Evolutionary conservation across 2,113 vertebrate species (phyloP), one percentile per base, ranked within the genome.

Genomic region (Paramisgurnus dabryanus): DNA sequence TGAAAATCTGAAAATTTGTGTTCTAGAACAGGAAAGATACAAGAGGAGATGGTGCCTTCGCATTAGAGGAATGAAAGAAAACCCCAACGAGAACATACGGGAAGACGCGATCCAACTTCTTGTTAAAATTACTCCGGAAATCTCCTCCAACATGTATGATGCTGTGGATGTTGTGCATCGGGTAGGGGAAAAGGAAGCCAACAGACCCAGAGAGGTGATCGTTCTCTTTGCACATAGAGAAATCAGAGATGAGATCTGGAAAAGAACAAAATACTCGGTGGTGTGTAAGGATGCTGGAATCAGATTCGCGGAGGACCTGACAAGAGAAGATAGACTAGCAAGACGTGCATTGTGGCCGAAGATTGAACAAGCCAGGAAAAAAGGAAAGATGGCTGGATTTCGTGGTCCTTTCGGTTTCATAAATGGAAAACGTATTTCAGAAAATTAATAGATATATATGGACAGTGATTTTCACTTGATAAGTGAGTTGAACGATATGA

Each of bases 21-120:
- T 74, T 11, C 22, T 75, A 65, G 53, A 67, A 18, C 50, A 75
- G 67, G 80, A 81, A 43, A 73, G 79, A 66, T 78, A 74, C 18
- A 73, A 72, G 41, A 67, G 80, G 67, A 76, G 72, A 81, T 81
- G 49, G 71, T 60, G 43, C 67, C 71, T 81, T 27, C 50, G 63
- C 12, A 57, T 75, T 15, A 75, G 58, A 74, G 79, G 64, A n/a
- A 53, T 67, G 50, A 66, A 67, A 53, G 61, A 80, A 75, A 70
- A 70, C 27, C 34, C 27, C 8, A 61, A 63, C 9, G 50, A 79
- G 15, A 67, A 78, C 34, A 22, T 22, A 22, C 22, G 22, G 22
- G 22, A 22, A 22, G 22, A 22, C 1, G 64, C 68, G 12, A 53
- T 67, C 34, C 49, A 75, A 13, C 40, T 75, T 7, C 61, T 81